Percentiles rank a stretch among this genome's conserved stretches.
Evolutionary conservation across 2,113 vertebrate genomes (phyloP).

Genomic region (Microtus montanus): DNA sequence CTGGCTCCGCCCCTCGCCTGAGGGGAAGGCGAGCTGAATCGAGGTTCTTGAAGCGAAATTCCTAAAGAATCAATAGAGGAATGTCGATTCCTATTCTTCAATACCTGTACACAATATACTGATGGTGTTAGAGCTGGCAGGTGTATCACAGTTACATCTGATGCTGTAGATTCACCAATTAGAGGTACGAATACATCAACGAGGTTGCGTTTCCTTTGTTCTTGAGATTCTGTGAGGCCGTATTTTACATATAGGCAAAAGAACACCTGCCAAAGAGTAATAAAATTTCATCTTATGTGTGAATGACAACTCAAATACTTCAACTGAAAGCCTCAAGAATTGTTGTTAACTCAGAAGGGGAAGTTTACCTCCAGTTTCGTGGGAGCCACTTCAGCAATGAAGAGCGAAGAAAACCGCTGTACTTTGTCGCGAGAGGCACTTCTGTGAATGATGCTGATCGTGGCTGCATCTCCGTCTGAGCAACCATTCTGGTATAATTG

Average conservation of each 20-base stretch:
- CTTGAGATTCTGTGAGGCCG: not conserved
- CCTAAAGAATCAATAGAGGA: not conserved
- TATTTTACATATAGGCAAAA: not conserved
- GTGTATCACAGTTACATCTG: not conserved
- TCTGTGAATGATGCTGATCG: not conserved
- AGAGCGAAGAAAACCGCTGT: not conserved
- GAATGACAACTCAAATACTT: slow-evolving; percentile 25
- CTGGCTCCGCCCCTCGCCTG: not conserved
- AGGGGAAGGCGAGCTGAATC: not conserved
- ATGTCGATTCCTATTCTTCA: slow-evolving; percentile 41
- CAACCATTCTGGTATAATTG: not conserved
- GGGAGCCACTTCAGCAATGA: not conserved
- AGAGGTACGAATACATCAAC: not conserved
- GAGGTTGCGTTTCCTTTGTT: slow-evolving; percentile 40
- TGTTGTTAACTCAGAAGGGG: not conserved
- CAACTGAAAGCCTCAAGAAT: not conserved
- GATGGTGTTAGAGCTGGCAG: not conserved
- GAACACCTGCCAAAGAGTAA: not conserved
- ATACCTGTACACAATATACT: not conserved
- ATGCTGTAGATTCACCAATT: slow-evolving; percentile 29
- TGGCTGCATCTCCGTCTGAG: not conserved
- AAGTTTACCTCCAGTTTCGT: not conserved
- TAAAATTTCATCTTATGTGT: not conserved
- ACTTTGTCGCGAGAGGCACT: not conserved
- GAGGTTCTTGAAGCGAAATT: not conserved